Percentiles rank a stretch among this genome's conserved stretches.
Conservation (phyloP, 2,113 vertebrate genomes). For the Bostrychus sinensis region DNA sequence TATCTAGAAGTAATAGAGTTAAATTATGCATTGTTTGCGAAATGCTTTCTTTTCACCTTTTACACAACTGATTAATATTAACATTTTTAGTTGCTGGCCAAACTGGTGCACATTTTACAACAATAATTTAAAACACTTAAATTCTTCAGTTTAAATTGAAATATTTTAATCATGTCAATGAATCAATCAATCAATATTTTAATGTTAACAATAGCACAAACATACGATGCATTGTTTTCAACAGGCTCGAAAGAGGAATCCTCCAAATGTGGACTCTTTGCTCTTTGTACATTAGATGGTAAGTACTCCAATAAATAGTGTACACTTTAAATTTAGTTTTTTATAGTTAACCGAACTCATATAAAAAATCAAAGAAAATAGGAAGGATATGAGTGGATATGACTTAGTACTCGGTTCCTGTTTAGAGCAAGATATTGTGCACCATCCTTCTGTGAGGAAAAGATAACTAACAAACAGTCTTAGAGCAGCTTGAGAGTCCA, state of each 20-base stretch:
- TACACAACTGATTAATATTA: no score
- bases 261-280: slow-evolving; percentile 88
- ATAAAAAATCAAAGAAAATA: neutral
- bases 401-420: neutral
- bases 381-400: no score
- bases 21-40: no score
- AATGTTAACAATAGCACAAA: neutral
- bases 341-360: neutral
- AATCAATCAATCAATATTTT: no score
- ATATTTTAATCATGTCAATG: no score
- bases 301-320: slow-evolving; percentile 58
- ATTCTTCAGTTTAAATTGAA: no score
- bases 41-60: no score
- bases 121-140: no score
- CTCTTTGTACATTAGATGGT: slow-evolving; percentile 97
- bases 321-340: neutral
- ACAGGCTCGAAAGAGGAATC: slow-evolving; percentile 79
- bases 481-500: slow-evolving; percentile 41
- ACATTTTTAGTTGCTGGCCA: no score
- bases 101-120: no score
- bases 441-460: slow-evolving; percentile 4
- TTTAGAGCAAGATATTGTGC: neutral
- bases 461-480: slow-evolving; percentile 17
- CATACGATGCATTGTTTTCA: neutral
- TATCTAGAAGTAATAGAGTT: no score